Conservation (phyloP, 2,888 invertebrate species). For the Ceratothoa steindachneri region DNA sequence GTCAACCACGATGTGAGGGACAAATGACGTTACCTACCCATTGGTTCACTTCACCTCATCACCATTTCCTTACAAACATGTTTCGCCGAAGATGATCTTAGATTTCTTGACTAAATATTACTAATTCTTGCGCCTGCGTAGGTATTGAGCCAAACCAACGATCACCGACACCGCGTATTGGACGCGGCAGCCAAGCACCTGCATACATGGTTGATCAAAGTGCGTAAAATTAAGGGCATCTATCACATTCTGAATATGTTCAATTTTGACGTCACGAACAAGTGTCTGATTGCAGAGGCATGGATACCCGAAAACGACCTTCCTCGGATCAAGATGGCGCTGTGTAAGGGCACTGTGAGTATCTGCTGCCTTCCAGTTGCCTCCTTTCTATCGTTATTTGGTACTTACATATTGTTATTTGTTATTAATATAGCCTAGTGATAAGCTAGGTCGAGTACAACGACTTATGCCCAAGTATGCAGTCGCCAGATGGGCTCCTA, state of each 20-base stretch:
- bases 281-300: conserved; percentile 83
- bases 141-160: conserved; percentile 81
- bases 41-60: no score
- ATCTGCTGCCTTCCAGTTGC: background rate
- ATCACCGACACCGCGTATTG: conserved; percentile 78
- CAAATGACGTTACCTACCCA: no score
- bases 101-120: no score
- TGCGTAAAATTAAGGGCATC: conserved; percentile 85
- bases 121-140: conserved; percentile 51
- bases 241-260: conserved; percentile 90
- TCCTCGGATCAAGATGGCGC: conserved; percentile 67
- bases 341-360: conserved; percentile 67
- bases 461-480: no score
- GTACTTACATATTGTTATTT: no score
- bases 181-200: conserved; percentile 80
- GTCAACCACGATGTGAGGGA: no score
- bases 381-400: background rate
- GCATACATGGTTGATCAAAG: conserved; percentile 81
- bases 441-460: no score
- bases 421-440: no score
- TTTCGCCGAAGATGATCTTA: no score
- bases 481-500: no score
- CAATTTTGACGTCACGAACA: conserved; percentile 83
- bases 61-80: no score
- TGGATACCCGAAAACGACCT: conserved; percentile 76